Percentiles rank a stretch among this genome's conserved stretches.
Conservation (phyloP, 2,113 vertebrate species). For the Leucoraja erinaceus region DNA sequence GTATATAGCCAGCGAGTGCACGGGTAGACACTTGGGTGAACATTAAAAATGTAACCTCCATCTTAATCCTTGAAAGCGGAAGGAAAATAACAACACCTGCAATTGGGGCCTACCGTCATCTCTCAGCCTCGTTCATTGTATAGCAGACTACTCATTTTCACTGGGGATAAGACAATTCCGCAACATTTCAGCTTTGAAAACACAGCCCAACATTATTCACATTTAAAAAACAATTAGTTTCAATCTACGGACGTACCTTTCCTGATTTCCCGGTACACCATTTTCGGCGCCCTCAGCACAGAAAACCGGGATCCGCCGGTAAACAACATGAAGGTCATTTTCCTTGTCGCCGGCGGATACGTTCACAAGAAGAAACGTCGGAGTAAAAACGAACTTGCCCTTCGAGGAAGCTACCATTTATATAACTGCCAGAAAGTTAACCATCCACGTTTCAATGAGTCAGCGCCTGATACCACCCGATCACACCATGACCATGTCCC, state of each 20-base stretch:
- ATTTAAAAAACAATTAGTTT: not conserved
- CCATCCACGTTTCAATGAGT: slow-evolving; percentile 9
- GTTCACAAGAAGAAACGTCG: not conserved
- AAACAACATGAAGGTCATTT: slow-evolving; percentile 68
- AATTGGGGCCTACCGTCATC: not conserved
- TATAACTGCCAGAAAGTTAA: not conserved
- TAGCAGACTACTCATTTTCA: not conserved
- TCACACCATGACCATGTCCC: not conserved
- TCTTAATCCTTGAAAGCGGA: not conserved
- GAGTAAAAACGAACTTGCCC: not conserved
- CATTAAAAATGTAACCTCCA: not conserved
- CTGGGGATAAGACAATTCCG: not conserved
- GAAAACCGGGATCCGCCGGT: slow-evolving; percentile 53
- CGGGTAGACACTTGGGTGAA: no score
- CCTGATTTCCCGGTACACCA: slow-evolving; percentile 56
- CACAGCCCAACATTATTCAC: not conserved
- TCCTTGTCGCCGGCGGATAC: not conserved
- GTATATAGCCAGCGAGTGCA: not conserved
- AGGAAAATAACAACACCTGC: not conserved
- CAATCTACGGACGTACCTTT: slow-evolving; percentile 46
- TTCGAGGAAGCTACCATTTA: not conserved
- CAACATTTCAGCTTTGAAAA: not conserved
- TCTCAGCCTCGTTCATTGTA: not conserved
- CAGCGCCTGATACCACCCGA: not conserved
- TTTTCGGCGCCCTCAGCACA: slow-evolving; percentile 58